Conservation (phyloP, 2,888 invertebrate genomes). For the Oligia latruncula region DNA sequence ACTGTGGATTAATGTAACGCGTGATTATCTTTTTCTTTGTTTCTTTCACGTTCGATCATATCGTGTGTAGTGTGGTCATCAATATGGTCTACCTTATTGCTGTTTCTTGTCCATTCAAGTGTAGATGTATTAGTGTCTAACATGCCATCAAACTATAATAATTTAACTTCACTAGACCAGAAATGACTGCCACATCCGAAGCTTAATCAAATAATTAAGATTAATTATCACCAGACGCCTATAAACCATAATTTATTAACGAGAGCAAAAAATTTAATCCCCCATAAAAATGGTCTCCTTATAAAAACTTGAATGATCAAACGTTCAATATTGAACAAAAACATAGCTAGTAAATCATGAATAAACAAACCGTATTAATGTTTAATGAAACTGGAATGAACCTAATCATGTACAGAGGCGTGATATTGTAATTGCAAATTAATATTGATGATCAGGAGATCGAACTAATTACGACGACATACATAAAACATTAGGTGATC, state of each 20-base stretch:
- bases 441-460: constrained; percentile 79
- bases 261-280: constrained; percentile 51
- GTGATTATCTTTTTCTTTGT: constrained; percentile 46
- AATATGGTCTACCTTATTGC: constrained; percentile 35
- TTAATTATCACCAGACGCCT: constrained; percentile 57
- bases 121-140: constrained; percentile 49
- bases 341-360: constrained; percentile 55
- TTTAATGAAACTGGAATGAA: constrained; percentile 67
- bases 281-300: constrained; percentile 47
- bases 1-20: constrained; percentile 42
- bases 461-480: constrained; percentile 73
- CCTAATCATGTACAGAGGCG: constrained; percentile 65
- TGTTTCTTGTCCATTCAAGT: constrained; percentile 44
- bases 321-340: constrained; percentile 58
- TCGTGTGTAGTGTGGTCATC: constrained; percentile 35
- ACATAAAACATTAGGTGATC: constrained; percentile 76
- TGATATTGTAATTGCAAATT: constrained; percentile 79
- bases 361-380: constrained; percentile 67
- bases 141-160: constrained; percentile 56
- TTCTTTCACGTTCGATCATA: constrained; percentile 40
- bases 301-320: constrained; percentile 54
- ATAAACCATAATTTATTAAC: constrained; percentile 62
- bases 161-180: constrained; percentile 61
- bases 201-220: constrained; percentile 61
- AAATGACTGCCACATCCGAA: constrained; percentile 57